Evolutionary conservation across 1,140 invertebrate genomes (phyloP).

Genomic region (Eciton burchellii): DNA sequence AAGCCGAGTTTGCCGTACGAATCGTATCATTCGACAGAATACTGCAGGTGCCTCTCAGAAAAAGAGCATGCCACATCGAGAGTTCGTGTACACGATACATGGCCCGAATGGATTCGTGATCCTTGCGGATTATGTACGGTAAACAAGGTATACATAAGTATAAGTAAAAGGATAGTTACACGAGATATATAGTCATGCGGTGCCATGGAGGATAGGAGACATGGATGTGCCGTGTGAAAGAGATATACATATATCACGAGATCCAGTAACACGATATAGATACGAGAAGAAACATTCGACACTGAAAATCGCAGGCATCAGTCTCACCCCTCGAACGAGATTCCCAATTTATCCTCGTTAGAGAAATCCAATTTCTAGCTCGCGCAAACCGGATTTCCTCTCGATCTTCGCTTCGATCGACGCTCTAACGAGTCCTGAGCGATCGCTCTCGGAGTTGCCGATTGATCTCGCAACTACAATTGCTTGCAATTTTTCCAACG

Average conservation of each 20-base stretch:
- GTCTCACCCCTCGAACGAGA: conserved; percentile 66
- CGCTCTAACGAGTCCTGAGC: background rate
- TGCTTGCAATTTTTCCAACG: background rate
- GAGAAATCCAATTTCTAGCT: conserved; percentile 59
- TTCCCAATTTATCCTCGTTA: conserved; percentile 37
- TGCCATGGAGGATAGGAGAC: conserved; percentile 83
- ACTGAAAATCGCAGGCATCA: conserved; percentile 70
- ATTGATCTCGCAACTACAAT: conserved; percentile 15
- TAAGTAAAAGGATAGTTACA: conserved; percentile 48
- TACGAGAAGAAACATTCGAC: conserved; percentile 73
- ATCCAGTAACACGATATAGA: conserved; percentile 61
- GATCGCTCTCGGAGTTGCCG: conserved; percentile 7
- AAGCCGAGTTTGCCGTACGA: conserved; percentile 6
- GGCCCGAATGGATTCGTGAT: conserved; percentile 22
- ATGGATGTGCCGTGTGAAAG: conserved; percentile 82
- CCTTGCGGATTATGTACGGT: conserved; percentile 30
- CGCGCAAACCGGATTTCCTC: background rate
- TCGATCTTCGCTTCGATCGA: conserved; percentile 11
- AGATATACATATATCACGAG: conserved; percentile 73
- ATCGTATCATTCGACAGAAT: conserved; percentile 40
- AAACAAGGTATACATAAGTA: conserved; percentile 28
- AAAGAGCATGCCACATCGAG: conserved; percentile 56
- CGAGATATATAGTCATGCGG: conserved; percentile 76
- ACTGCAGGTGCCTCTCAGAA: conserved; percentile 37
- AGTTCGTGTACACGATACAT: conserved; percentile 41